Conservation (phyloP, 1,140 invertebrate species). For the Charaxes varanes region DNA sequence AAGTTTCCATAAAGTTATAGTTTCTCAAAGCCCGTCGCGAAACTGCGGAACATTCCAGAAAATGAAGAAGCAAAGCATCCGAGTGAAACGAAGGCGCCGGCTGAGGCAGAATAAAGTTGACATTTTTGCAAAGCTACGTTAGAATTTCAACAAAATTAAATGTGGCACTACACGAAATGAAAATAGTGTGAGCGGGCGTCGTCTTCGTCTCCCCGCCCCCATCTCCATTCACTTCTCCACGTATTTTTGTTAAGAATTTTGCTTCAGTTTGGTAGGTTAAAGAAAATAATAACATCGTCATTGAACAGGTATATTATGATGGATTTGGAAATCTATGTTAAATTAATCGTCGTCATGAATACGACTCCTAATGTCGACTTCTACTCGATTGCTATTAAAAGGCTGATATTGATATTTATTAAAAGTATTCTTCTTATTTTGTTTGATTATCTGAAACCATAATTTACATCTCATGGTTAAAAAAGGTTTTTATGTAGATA, state of each 20-base stretch:
- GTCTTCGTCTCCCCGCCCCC: slow-evolving; percentile 12
- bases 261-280: too few species aligned
- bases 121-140: slow-evolving; percentile 73
- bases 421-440: too few species aligned
- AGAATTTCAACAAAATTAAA: slow-evolving; percentile 74
- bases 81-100: slow-evolving; percentile 62
- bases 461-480: too few species aligned
- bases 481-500: too few species aligned
- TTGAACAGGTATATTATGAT: too few species aligned
- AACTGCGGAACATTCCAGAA: slow-evolving; percentile 67
- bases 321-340: too few species aligned
- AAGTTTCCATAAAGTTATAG: slow-evolving; percentile 71
- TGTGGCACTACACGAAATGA: slow-evolving; percentile 70
- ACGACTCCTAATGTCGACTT: too few species aligned
- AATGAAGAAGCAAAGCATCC: slow-evolving; percentile 66
- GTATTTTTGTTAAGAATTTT: slow-evolving; percentile 50
- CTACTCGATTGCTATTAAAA: too few species aligned
- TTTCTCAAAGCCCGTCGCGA: slow-evolving; percentile 67
- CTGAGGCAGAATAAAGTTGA: slow-evolving; percentile 71
- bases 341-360: too few species aligned
- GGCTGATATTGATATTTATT: too few species aligned
- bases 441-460: too few species aligned
- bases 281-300: too few species aligned
- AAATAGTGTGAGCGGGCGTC: slow-evolving; percentile 51
- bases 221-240: slow-evolving; percentile 10